These are phyloP conservation scores for Melanargia galathea DNA, from an alignment of 2,888 invertebrate species.

Conservation along the genomic window DNA sequence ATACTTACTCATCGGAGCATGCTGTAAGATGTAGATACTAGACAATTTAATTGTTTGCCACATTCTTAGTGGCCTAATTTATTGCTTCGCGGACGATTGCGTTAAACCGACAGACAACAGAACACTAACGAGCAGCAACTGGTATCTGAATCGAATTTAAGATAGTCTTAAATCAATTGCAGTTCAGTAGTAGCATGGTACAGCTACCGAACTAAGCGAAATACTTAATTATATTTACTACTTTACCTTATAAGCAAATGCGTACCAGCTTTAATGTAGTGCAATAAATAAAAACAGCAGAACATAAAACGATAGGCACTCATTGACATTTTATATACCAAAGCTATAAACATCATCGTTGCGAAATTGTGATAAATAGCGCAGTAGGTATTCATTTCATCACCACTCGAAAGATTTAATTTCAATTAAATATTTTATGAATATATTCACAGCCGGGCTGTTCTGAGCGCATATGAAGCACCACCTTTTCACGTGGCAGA, in stretches of 20 bases:
- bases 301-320: slow-evolving; percentile 30
- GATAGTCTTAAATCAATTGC: slow-evolving; percentile 16
- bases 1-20: slow-evolving; percentile 61
- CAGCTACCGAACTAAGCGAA: slow-evolving; percentile 17
- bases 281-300: slow-evolving; percentile 15
- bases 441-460: background rate
- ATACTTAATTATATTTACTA: slow-evolving; percentile 8
- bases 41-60: slow-evolving; percentile 59
- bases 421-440: slow-evolving; percentile 4
- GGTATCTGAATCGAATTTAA: slow-evolving; percentile 17
- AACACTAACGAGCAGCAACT: slow-evolving; percentile 16
- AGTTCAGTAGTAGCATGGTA: background rate
- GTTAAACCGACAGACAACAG: slow-evolving; percentile 39
- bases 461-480: no score
- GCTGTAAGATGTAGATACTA: slow-evolving; percentile 57
- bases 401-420: slow-evolving; percentile 37
- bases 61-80: slow-evolving; percentile 55
- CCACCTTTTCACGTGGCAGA: no score
- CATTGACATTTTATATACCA: slow-evolving; percentile 40
- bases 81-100: slow-evolving; percentile 51
- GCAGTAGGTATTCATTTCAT: slow-evolving; percentile 39
- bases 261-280: slow-evolving; percentile 7
- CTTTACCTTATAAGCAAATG: slow-evolving; percentile 14
- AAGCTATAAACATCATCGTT: slow-evolving; percentile 37
- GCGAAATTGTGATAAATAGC: slow-evolving; percentile 40